Evolutionary conservation across 1,140 invertebrate genomes (phyloP), one percentile per base, ranked within the genome.

Genomic region (Cydia pomonella): DNA sequence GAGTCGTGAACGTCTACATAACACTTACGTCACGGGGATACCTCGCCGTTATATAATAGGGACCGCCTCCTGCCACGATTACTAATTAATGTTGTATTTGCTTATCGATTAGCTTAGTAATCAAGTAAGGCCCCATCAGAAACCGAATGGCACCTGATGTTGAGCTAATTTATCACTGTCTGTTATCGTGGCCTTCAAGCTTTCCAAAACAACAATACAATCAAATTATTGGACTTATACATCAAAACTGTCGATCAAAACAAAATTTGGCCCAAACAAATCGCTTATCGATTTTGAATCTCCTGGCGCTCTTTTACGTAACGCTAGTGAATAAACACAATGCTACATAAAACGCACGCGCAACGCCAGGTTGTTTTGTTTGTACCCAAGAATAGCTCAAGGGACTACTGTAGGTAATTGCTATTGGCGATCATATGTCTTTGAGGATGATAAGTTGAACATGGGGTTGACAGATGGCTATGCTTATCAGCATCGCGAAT

Each of bases 201-300:
- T 63, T 63, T 16, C 16, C 23, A 5, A 12, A 29, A n/a, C 12
- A 5, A 18, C 16, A 69, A 38, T 69, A 69, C 33, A 29, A 38
- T 29, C 4, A 7, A 25, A 63, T 29, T 66, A 66, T 29, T 27
- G 21, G 16, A 4, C 29, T 69, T 18, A 9, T n/a, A 1, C 5
- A 5, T 69, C 63, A 29, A 25, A 74, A 59, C 41, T 47, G 66
- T 41, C 75, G 77, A 79, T 74, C 73, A 77, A 80, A 82, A 69
- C 64, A 69, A 69, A n/a, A 41, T 69, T 76, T 50, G 72, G 47
- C 75, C 50, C 73, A 74, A 75, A 79, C 75, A 79, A 80, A 87
- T 85, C 87, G 82, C 81, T 80, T 91, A 92, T 92, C 82, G 89
- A 92, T 92, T 89, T 82, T 79, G 76, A 81, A 80, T 82, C 74